Percentiles rank a stretch among this genome's conserved stretches.
These are phyloP conservation scores for Psilanteris sp. DNA, from an alignment of 1,140 invertebrate genomes.

Conservation along the genomic window DNA sequence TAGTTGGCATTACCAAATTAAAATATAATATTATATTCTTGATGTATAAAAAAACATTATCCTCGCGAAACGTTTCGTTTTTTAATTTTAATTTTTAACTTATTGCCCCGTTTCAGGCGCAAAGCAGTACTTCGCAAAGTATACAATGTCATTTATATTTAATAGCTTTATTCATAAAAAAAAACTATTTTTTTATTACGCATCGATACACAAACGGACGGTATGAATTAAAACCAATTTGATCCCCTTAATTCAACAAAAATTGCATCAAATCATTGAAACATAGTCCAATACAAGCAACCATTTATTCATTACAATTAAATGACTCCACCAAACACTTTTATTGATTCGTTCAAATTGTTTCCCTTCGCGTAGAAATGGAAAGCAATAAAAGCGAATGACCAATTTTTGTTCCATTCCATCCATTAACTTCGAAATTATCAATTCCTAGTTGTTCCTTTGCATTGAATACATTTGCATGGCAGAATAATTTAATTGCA, in stretches of 20 bases:
- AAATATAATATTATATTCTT: too few species aligned
- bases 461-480: constrained; percentile 2
- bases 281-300: not conserved
- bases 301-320: constrained; percentile 3
- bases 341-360: constrained; percentile 9
- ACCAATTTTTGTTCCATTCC: constrained; percentile 1
- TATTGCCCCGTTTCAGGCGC: too few species aligned
- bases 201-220: too few species aligned
- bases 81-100: too few species aligned
- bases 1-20: too few species aligned
- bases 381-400: not conserved
- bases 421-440: constrained; percentile 14
- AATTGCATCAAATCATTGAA: not conserved
- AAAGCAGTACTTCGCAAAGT: too few species aligned
- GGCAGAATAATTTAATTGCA: constrained; percentile 23
- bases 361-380: not conserved
- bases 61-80: too few species aligned
- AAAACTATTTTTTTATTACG: too few species aligned
- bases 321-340: not conserved
- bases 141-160: too few species aligned
- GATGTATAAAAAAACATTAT: too few species aligned
- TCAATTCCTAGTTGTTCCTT: not conserved
- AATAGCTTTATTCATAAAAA: too few species aligned
- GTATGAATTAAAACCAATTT: too few species aligned
- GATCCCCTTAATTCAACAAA: not conserved